phyloP scores from a whole-genome alignment of 1,140 invertebrate species.

The roundworm (Caenorhabditis elegans) region DNA sequence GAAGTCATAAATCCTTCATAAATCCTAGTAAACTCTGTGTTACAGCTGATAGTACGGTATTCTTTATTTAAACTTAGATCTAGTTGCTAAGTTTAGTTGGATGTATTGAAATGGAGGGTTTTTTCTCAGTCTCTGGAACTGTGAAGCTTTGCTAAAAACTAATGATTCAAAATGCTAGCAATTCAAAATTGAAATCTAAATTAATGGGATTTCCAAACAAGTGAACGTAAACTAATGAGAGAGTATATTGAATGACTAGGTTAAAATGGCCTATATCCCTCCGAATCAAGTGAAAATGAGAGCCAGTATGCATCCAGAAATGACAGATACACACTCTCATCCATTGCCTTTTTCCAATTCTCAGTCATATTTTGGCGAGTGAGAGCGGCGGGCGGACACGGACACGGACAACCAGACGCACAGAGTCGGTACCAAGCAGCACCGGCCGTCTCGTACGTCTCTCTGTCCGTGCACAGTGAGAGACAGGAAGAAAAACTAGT shows the following conservation, averaged over 20 bases:
- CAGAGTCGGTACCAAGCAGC: constrained; percentile 25
- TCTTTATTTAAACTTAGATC: too few species aligned
- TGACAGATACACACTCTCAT: neutral
- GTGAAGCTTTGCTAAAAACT: too few species aligned
- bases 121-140: too few species aligned
- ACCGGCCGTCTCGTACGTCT: neutral
- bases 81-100: too few species aligned
- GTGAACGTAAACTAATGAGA: neutral
- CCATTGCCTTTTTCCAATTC: neutral
- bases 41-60: too few species aligned
- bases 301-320: neutral
- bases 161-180: too few species aligned
- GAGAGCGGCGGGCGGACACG: constrained; percentile 5
- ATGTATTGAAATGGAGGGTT: too few species aligned
- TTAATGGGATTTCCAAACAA: too few species aligned
- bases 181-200: too few species aligned
- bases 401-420: constrained; percentile 19
- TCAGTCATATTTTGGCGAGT: constrained; percentile 18
- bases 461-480: neutral
- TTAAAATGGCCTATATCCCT: neutral
- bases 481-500: neutral
- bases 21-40: too few species aligned
- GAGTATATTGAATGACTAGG: neutral
- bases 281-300: neutral
- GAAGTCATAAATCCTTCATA: too few species aligned